Base-by-base conservation (phyloP, 2,113 vertebrate genomes). In the Daubentonia madagascariensis region DNA sequence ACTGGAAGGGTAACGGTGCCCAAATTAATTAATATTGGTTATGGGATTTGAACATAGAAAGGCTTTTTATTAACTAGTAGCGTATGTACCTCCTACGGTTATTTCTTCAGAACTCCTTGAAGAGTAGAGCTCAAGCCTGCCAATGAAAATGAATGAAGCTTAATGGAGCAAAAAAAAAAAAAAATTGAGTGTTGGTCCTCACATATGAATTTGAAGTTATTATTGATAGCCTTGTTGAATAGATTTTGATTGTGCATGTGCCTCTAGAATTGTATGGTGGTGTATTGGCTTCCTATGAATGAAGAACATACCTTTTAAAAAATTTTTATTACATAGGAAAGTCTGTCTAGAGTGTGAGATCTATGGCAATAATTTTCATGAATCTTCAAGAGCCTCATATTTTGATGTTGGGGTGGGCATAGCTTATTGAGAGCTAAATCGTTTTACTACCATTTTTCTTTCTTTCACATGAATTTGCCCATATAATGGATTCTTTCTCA, bases 11-110 rank as follows among this genome's bases (percentile, higher is more conserved):
- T 88, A 98, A 96, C 85, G 97, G 96, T 83, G 96, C 96, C 95
- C 95, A 97, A 96, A 98, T 97, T 97, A 98, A 98, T 98, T 97
- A 97, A 96, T 96, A 96, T 94, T 97, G 92, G 94, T 95, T 97
- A 88, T 96, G 75, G 85, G 76, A 63, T 93, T 97, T 90, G 96
- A 92, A 96, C 95, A 97, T 97, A 97, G 97, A 96, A 97, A 92
- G 88, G 87, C 96, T 98, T 97, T 96, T 96, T 96, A 97, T 94
- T 80, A 86, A 96, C 59, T 61, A 87, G 89, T 28, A 76, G 76
- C 72, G 81, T 95, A 91, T 90, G 93, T 63, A 88, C 85, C 90
- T 92, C 93, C 91, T 95, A 73, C 30, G 94, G 92, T 85, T 80
- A 87, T 92, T 96, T 76, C 85, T 96, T 90, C 79, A 75, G 50